A percentile compares a stretch with the other conserved stretches of the same genome.
These are phyloP conservation scores for Hololepta plana DNA, from an alignment of 2,888 invertebrate genomes.

Conservation along the genomic window DNA sequence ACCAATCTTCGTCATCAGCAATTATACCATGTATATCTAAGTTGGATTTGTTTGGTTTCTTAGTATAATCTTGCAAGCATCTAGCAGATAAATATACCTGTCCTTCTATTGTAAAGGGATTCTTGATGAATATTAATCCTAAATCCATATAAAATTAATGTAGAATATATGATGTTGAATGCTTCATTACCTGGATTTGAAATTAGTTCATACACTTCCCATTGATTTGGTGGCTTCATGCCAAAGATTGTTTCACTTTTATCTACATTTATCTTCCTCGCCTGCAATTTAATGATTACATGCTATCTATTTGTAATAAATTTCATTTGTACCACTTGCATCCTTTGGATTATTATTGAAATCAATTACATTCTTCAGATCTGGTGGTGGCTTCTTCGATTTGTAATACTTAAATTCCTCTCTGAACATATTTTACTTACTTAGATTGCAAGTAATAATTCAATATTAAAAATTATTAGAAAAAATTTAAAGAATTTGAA, in stretches of 20 bases:
- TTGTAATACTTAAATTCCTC: conserved; percentile 66
- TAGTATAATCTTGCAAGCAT: conserved; percentile 60
- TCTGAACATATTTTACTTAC: conserved; percentile 37
- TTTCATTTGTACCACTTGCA: not conserved
- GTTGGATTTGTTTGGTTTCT: conserved; percentile 51
- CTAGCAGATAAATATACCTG: conserved; percentile 71
- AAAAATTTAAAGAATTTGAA: no score
- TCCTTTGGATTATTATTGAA: conserved; percentile 19
- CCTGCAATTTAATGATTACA: no score
- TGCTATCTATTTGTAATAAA: no score
- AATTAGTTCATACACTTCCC: conserved; percentile 44
- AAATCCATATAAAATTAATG: conserved; percentile 6
- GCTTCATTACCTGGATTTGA: conserved; percentile 35
- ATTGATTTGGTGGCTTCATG: conserved; percentile 30
- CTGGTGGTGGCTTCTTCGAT: conserved; percentile 43
- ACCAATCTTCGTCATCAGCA: conserved; percentile 35
- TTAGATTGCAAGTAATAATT: no score
- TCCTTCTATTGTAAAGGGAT: conserved; percentile 62
- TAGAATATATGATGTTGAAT: not conserved
- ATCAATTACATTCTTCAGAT: conserved; percentile 43
- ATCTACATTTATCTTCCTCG: conserved; percentile 5
- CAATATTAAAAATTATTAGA: no score
- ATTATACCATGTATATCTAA: conserved; percentile 35
- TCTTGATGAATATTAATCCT: conserved; percentile 64
- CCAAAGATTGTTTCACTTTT: conserved; percentile 20